These are phyloP conservation scores for Echinometra lucunter DNA, from an alignment of 53 echinoderm and acorn worm genomes.

Conservation along the genomic window DNA sequence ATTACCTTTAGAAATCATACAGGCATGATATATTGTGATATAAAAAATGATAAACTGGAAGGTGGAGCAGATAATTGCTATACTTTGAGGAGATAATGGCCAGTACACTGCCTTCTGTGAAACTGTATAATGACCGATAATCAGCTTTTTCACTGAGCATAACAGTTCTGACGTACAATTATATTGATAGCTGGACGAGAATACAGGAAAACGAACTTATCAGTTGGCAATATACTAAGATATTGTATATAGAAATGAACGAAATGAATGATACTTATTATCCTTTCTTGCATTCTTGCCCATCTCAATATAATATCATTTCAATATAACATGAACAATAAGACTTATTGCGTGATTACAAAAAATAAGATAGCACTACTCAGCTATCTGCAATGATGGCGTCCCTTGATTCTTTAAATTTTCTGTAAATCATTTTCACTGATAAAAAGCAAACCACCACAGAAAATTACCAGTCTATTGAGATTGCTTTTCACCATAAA, in stretches of 20 bases:
- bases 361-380: background rate
- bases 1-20: constrained; percentile 7
- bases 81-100: background rate
- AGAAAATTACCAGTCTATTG: background rate
- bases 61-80: background rate
- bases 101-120: background rate
- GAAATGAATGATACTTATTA: too few species aligned
- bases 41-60: background rate
- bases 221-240: too few species aligned
- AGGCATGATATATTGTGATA: background rate
- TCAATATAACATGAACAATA: background rate
- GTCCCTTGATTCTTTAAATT: background rate
- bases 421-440: background rate
- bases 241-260: too few species aligned
- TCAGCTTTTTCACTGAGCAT: background rate
- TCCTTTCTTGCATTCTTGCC: too few species aligned
- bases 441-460: background rate
- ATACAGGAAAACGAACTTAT: background rate
- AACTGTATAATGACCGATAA: background rate
- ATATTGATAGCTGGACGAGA: background rate
- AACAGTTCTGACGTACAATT: background rate
- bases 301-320: background rate
- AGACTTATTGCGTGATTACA: background rate
- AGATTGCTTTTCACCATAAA: background rate
- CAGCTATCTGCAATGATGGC: background rate